phyloP scores from a whole-genome alignment of 2,797 vertebrate species.

The Lepus oiostolus region DNA sequence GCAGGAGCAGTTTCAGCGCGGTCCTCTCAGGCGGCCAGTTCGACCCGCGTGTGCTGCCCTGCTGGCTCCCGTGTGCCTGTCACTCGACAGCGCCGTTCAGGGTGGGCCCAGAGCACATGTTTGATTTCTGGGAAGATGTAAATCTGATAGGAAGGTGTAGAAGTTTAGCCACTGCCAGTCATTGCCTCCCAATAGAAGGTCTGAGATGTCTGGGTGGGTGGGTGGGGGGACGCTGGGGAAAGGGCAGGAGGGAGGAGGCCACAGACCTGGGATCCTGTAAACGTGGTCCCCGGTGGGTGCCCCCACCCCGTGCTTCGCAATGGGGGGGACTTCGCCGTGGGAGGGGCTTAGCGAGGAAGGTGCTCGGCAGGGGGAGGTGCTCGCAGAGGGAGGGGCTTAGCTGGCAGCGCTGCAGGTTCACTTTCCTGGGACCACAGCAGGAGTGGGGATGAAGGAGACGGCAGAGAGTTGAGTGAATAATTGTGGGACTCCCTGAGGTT shows the following conservation, averaged over 20 bases:
- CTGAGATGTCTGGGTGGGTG: not conserved
- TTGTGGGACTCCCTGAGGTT: not conserved
- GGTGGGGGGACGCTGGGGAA: not conserved
- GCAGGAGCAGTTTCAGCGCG: not conserved
- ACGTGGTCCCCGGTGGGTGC: not conserved
- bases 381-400: not conserved
- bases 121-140: conserved; percentile 37
- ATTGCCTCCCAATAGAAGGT: not conserved
- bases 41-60: not conserved
- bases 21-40: not conserved
- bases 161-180: not conserved
- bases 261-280: not conserved
- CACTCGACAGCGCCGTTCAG: not conserved
- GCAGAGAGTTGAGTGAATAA: not conserved
- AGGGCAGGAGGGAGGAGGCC: not conserved
- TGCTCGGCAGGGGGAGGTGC: too few species aligned
- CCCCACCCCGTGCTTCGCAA: too few species aligned
- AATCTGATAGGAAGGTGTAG: not conserved
- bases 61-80: not conserved
- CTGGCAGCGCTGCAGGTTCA: not conserved
- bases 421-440: not conserved
- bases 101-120: conserved; percentile 10
- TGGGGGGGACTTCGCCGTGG: not conserved
- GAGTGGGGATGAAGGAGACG: accelerated
- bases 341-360: not conserved